phyloP scores from a whole-genome alignment of 2,113 vertebrate genomes.

The Neofelis nebulosa region DNA sequence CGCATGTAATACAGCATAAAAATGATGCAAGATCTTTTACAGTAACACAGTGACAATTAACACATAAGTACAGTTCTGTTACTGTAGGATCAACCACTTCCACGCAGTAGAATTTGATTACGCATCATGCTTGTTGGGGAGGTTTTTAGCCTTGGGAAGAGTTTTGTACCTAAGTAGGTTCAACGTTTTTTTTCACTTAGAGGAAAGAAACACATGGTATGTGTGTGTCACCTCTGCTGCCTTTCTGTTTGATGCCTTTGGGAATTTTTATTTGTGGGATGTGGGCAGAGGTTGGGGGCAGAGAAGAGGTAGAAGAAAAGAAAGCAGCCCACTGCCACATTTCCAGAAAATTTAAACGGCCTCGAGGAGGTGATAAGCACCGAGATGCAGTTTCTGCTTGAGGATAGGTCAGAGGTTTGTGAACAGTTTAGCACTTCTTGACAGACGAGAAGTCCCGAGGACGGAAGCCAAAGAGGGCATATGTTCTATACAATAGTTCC shows the following conservation, averaged over 20 bases:
- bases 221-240: background rate
- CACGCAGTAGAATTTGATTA: slow-evolving; percentile 32
- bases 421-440: slow-evolving; percentile 30
- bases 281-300: background rate
- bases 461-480: slow-evolving; percentile 15
- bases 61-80: background rate
- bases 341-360: slow-evolving; percentile 10
- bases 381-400: slow-evolving; percentile 13
- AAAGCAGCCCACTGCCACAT: background rate
- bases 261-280: slow-evolving; percentile 27
- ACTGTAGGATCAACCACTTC: background rate
- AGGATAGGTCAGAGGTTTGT: background rate
- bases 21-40: slow-evolving; percentile 30
- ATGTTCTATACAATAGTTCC: slow-evolving; percentile 10
- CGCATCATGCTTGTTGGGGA: background rate
- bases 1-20: slow-evolving; percentile 32
- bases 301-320: background rate
- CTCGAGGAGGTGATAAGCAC: background rate
- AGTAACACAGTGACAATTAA: background rate
- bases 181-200: background rate
- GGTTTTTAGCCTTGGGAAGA: background rate
- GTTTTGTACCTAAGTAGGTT: slow-evolving; percentile 37
- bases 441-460: background rate
- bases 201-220: background rate
- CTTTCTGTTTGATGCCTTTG: slow-evolving; percentile 39